Conservation (phyloP, 1,140 invertebrate species). For the Pseudachorutes palmiensis region DNA sequence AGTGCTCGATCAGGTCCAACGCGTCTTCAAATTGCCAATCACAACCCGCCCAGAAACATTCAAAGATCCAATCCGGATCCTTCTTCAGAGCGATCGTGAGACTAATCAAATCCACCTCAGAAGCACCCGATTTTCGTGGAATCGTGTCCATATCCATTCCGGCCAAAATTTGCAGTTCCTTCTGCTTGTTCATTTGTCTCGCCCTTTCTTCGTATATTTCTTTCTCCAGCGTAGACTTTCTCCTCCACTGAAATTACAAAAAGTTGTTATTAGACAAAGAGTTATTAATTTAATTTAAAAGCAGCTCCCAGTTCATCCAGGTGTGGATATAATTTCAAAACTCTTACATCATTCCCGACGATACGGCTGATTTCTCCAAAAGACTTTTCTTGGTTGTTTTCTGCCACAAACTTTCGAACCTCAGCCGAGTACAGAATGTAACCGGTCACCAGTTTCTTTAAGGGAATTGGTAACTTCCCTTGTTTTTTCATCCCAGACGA, state of each 20-base stretch:
- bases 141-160: slow-evolving; percentile 18
- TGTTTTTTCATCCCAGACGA: too few relatives aligned
- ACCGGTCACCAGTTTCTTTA: slow-evolving; percentile 89
- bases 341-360: slow-evolving; percentile 82
- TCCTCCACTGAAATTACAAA: slow-evolving; percentile 68
- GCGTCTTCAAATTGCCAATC: slow-evolving; percentile 89
- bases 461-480: too few relatives aligned
- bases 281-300: too few relatives aligned
- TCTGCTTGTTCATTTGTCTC: slow-evolving; percentile 74
- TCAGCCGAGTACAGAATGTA: slow-evolving; percentile 98
- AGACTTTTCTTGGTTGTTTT: slow-evolving; percentile 83
- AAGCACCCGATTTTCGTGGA: slow-evolving; percentile 1
- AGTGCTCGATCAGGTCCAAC: slow-evolving; percentile 79
- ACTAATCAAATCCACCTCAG: slow-evolving; percentile 23
- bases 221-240: slow-evolving; percentile 74
- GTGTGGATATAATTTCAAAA: too few relatives aligned
- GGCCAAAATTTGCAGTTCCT: slow-evolving; percentile 43
- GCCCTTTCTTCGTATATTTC: slow-evolving; percentile 88
- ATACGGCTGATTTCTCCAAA: slow-evolving; percentile 97
- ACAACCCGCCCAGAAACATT: slow-evolving; percentile 86
- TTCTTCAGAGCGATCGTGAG: slow-evolving; percentile 29
- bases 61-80: slow-evolving; percentile 56
- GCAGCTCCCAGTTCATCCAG: too few relatives aligned
- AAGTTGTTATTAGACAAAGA: too few relatives aligned
- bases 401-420: slow-evolving; percentile 73